Conservation (phyloP, 2,888 invertebrate species). For the Gonocerus acuteangulatus region DNA sequence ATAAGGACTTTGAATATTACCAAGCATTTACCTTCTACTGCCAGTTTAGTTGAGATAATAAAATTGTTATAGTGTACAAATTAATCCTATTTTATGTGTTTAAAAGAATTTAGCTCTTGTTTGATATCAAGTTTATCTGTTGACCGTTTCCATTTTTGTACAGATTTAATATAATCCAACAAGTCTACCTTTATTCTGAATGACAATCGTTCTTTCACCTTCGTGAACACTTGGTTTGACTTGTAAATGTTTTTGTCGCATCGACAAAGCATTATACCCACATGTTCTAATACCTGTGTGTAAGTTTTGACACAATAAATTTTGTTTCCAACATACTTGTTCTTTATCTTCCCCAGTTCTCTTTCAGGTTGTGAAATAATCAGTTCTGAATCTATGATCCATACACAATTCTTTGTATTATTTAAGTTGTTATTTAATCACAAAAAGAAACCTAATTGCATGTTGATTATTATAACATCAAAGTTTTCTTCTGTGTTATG, state of each 20-base stretch:
- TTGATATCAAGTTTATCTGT: conserved; percentile 12
- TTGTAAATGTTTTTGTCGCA: conserved; percentile 26
- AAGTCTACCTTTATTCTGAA: conserved; percentile 23
- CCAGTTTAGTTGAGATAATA: not conserved
- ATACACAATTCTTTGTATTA: no score
- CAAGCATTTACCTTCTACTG: conserved; percentile 14
- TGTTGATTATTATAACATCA: no score
- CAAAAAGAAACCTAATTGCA: no score
- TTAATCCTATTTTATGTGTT: conserved; percentile 17
- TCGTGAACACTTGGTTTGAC: conserved; percentile 19
- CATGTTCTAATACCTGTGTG: conserved; percentile 18
- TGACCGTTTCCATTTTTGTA: conserved; percentile 28
- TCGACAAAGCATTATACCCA: conserved; percentile 25
- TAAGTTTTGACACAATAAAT: conserved; percentile 18
- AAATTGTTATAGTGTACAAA: conserved; percentile 20
- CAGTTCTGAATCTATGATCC: no score
- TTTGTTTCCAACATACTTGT: not conserved
- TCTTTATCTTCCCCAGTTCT: not conserved
- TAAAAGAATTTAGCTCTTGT: conserved; percentile 5
- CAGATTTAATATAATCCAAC: conserved; percentile 28
- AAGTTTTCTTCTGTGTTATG: no score
- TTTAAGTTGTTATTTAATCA: no score
- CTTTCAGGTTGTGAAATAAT: not conserved
- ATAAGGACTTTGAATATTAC: not conserved
- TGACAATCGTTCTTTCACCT: conserved; percentile 28